Conservation (phyloP, 2,797 vertebrate genomes). For the Lithobates pipiens region DNA sequence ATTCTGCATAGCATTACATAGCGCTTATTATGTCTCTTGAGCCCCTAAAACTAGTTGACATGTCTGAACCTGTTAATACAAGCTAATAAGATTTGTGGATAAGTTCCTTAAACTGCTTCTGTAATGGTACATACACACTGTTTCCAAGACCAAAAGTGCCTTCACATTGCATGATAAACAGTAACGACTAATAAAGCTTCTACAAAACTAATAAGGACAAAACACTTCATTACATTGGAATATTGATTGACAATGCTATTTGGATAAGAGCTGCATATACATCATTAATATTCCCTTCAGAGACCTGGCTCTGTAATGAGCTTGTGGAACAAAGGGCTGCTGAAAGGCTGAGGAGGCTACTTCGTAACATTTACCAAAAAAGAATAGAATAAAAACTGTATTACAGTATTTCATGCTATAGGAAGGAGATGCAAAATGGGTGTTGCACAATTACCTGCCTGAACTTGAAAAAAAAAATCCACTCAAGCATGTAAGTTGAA, state of each 20-base stretch:
- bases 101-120: constrained; percentile 12
- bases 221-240: constrained; percentile 20
- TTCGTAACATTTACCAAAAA: constrained; percentile 13
- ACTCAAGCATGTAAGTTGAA: constrained; percentile 28
- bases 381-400: neutral
- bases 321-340: constrained; percentile 1
- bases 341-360: constrained; percentile 14
- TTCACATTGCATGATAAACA: neutral
- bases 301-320: constrained; percentile 4
- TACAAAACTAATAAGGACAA: constrained; percentile 21
- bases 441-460: neutral
- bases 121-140: neutral
- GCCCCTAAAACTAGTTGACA: constrained; percentile 22
- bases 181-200: constrained; percentile 12
- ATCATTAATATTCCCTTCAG: constrained; percentile 31
- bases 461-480: neutral
- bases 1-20: constrained; percentile 30
- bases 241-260: constrained; percentile 31
- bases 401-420: neutral
- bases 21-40: constrained; percentile 21
- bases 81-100: constrained; percentile 26
- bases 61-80: constrained; percentile 27
- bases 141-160: constrained; percentile 11
- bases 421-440: neutral
- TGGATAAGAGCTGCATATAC: constrained; percentile 23